Percentiles rank a stretch among this genome's conserved stretches.
Evolutionary conservation across 1,140 invertebrate genomes (phyloP).

Genomic region (Aradophagus sp.): DNA sequence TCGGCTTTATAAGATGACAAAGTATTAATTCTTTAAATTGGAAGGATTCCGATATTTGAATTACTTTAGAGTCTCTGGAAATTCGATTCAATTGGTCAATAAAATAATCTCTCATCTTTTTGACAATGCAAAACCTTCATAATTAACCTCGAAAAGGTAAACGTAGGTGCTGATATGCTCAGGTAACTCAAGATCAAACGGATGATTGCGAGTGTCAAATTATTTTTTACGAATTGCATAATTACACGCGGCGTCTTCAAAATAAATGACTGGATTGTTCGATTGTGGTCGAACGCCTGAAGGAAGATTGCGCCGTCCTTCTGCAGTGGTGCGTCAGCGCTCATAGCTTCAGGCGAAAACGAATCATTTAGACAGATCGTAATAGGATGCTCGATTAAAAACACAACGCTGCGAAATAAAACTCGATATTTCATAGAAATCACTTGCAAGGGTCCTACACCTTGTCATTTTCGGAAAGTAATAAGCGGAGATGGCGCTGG

Average conservation of each 20-base stretch:
- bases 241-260: conserved; percentile 40
- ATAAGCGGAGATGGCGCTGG: too few species aligned
- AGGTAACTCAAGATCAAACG: conserved; percentile 34
- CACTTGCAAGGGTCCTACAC: too few species aligned
- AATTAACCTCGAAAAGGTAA: conserved; percentile 30
- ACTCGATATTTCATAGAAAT: conserved; percentile 39
- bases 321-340: conserved; percentile 44
- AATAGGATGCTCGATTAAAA: conserved; percentile 53
- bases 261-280: conserved; percentile 47
- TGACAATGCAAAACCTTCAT: too few species aligned
- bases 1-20: too few species aligned
- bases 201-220: conserved; percentile 20
- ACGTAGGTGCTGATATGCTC: too few species aligned
- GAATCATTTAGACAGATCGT: conserved; percentile 54
- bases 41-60: too few species aligned
- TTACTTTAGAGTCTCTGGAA: too few species aligned
- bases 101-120: too few species aligned
- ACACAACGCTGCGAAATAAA: conserved; percentile 42
- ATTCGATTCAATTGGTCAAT: too few species aligned
- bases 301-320: conserved; percentile 49
- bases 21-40: too few species aligned
- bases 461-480: too few species aligned
- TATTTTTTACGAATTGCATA: conserved; percentile 48
- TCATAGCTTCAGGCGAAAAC: conserved; percentile 51
- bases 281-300: conserved; percentile 52